Evolutionary conservation across 2,113 vertebrate genomes (phyloP), one percentile per base, ranked within the genome.

Genomic region (Cheirogaleus medius): DNA sequence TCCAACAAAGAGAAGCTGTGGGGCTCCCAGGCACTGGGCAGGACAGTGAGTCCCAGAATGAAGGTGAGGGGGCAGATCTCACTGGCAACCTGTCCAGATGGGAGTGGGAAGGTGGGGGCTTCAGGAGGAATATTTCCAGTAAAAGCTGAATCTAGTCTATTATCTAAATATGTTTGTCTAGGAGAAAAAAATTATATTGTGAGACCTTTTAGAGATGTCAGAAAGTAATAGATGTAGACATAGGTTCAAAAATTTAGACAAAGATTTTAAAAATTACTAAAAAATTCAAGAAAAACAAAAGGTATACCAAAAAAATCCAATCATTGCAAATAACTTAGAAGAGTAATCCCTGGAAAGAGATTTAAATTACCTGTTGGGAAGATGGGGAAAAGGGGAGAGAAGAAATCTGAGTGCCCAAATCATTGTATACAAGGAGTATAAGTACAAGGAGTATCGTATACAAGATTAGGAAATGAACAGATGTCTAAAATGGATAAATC

Each of bases 281-380:
- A 64, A 87, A 96, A 44, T 39, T 68, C n/a, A 87, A 83, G 29
- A 47, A 47, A 93, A 87, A 78, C 54, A 77, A 84, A 81, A 88
- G 20, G 11, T 63, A 58, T 47, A 68, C 44, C 39, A 64, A 86
- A 94, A 56, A 86, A 82, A 85, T 77, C 21, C 1, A 60, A 83
- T 73, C 7, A 73, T 37, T 88, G 56, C 12, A 82, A 92, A 60
- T 66, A 73, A 85, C 5, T 13, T 83, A 78, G 42, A 87, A 87
- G 23, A 84, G 15, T 47, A 84, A n/a, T 27, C 10, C 8, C 20
- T 56, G 9, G 66, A 94, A 78, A 94, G 4, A 77, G 39, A 66
- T 73, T 78, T 60, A 64, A 94, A 90, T 85, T 63, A 39, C 6
- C 5, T 58, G 10, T 25, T 93, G 32, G 66, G 69, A 91, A 71